Evolutionary conservation across 2,797 vertebrate species (phyloP).

Genomic region (Lepus townsendii): DNA sequence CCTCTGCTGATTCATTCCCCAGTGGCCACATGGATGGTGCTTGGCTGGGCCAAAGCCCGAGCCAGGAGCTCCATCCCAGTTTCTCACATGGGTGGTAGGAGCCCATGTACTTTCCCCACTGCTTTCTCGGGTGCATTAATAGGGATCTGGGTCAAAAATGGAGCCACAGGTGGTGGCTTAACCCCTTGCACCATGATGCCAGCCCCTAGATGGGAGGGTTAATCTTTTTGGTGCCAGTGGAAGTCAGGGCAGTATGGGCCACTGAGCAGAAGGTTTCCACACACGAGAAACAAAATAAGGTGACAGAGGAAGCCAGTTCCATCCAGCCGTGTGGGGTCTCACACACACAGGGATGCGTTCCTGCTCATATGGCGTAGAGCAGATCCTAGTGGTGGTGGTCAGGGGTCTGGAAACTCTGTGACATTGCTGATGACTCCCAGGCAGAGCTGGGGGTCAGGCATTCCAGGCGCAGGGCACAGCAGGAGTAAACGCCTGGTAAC

Average conservation of each 20-base stretch:
- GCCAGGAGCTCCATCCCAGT: no score
- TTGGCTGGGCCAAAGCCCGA: no score
- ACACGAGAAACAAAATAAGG: not conserved
- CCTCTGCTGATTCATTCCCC: no score
- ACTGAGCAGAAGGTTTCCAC: not conserved
- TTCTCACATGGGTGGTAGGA: no score
- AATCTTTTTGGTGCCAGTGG: not conserved
- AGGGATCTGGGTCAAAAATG: no score
- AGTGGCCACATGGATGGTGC: no score
- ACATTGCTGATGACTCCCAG: not conserved
- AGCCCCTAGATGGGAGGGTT: not conserved
- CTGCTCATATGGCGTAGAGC: not conserved
- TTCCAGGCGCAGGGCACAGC: not conserved
- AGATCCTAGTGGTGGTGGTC: not conserved
- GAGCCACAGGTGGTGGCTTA: no score
- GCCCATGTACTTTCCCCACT: no score
- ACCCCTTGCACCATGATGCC: no score
- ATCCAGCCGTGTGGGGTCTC: accelerated
- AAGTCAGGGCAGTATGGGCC: not conserved
- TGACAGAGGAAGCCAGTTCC: not conserved
- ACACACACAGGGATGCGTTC: accelerated
- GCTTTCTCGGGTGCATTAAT: no score
- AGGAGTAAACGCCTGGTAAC: not conserved
- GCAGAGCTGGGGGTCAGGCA: not conserved
- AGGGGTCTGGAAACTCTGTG: not conserved